Percentiles rank a stretch among this genome's conserved stretches.
phyloP scores from a whole-genome alignment of 2,888 invertebrate species.

The Eueremaeus valkanovi region DNA sequence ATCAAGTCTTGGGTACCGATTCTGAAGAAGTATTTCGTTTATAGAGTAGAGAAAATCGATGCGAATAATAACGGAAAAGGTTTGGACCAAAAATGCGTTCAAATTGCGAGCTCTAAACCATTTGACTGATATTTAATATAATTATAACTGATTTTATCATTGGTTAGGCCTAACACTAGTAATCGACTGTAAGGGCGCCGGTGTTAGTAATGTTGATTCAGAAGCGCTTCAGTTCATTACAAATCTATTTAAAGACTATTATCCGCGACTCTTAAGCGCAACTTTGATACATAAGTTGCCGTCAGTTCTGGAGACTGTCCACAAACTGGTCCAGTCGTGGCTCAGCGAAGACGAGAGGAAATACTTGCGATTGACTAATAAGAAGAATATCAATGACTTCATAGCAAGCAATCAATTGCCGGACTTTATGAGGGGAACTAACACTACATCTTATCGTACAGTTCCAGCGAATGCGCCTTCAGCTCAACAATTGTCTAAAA shows the following conservation, averaged over 20 bases:
- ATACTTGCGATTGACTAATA: background rate
- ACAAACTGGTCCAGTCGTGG: conserved; percentile 3
- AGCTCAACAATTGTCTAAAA: background rate
- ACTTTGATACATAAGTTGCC: background rate
- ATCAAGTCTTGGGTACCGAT: conserved; percentile 19
- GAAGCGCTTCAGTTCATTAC: background rate
- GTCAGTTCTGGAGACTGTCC: background rate
- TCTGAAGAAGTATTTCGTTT: conserved; percentile 13
- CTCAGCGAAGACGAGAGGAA: conserved; percentile 15
- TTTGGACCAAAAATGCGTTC: background rate
- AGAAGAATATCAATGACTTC: conserved; percentile 7
- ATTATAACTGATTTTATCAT: background rate
- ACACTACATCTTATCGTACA: background rate
- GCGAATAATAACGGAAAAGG: conserved; percentile 24
- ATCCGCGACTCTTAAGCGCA: background rate
- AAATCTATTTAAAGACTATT: conserved; percentile 12
- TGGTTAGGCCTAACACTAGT: background rate
- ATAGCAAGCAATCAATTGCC: conserved; percentile 9
- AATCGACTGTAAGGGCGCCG: background rate
- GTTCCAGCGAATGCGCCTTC: background rate
- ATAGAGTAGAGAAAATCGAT: conserved; percentile 32
- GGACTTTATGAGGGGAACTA: background rate
- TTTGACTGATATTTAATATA: background rate
- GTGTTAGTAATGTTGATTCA: background rate
- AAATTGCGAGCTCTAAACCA: background rate